A percentile compares a stretch with the other conserved stretches of the same genome.
phyloP scores from a whole-genome alignment of 2,113 vertebrate species.

The Rhabdomys dilectus region DNA sequence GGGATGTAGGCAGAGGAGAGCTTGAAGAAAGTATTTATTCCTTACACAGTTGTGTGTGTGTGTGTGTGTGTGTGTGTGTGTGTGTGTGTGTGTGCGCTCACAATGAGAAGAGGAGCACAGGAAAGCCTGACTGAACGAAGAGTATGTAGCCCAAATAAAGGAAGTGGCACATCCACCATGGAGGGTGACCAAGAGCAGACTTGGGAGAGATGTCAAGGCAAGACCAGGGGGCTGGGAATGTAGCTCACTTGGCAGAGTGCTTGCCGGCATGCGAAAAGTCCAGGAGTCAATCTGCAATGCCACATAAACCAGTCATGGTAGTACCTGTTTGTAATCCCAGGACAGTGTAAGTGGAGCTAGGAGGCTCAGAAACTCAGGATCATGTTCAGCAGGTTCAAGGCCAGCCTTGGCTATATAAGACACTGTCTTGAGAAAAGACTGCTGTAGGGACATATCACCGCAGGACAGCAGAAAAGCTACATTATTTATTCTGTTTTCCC shows the following conservation, averaged over 20 bases:
- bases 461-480: neutral
- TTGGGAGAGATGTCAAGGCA: neutral
- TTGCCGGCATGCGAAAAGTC: neutral
- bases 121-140: constrained; percentile 49
- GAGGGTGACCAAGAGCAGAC: neutral
- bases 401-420: neutral
- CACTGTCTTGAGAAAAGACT: neutral
- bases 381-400: neutral
- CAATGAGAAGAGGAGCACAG: neutral
- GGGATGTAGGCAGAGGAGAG: constrained; percentile 68
- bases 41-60: neutral
- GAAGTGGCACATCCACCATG: neutral
- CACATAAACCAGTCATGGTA: too few relatives aligned
- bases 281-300: neutral
- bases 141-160: neutral
- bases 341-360: neutral
- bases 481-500: neutral
- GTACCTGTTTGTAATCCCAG: neutral
- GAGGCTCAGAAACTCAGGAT: neutral
- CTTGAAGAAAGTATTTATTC: constrained; percentile 64
- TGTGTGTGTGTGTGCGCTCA: too few relatives aligned
- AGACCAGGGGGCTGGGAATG: neutral
- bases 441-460: neutral
- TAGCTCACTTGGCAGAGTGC: neutral
- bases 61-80: too few relatives aligned